Evolutionary conservation across 2,113 vertebrate species (phyloP), one percentile per base, ranked within the genome.

Genomic region (Misgurnus mizolepis): DNA sequence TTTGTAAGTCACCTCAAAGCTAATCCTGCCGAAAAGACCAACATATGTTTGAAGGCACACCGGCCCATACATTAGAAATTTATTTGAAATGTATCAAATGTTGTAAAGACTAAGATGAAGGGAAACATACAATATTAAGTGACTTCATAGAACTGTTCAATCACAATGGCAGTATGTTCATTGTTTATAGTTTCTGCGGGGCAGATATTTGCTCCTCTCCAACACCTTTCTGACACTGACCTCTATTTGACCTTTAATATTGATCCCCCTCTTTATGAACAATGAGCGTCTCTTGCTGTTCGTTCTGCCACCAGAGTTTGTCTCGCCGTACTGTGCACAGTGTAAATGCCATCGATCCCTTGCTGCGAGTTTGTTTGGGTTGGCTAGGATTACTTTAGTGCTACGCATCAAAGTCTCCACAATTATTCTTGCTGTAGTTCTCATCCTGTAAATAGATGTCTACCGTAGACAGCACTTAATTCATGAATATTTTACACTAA

Each of bases 171-270:
- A 47, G 49, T 56, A 64, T 53, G 43, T 34, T 34, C 27, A 34
- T 34, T 66, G 18, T 60, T 50, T 7, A 49, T 40, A 78, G 41
- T 58, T 75, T 64, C 58, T 43, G 47, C 17, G 58, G 14, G 41
- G 22, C 43, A 22, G 62, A 17, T 18, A 58, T 56, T 71, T 80
- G 4, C 53, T 62, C 50, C 53, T 47, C 41, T 4, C 60, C 58
- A 55, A 40, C 22, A 67, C 67, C 69, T 41, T 43, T 78, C 40
- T 82, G 80, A 70, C 50, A 41, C 39, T 84, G 79, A 78, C 83
- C 69, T 81, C 64, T 65, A n/a, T 72, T 8, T 84, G 68, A 81
- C 83, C 79, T 78, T 56, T 58, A 15, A 10, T 79, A 81, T 84
- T 55, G 83, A 84, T 74, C 40, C 58, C 62, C 41, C 39, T 78